phyloP scores from a whole-genome alignment of 2,888 invertebrate genomes.

The Archips xylosteana region DNA sequence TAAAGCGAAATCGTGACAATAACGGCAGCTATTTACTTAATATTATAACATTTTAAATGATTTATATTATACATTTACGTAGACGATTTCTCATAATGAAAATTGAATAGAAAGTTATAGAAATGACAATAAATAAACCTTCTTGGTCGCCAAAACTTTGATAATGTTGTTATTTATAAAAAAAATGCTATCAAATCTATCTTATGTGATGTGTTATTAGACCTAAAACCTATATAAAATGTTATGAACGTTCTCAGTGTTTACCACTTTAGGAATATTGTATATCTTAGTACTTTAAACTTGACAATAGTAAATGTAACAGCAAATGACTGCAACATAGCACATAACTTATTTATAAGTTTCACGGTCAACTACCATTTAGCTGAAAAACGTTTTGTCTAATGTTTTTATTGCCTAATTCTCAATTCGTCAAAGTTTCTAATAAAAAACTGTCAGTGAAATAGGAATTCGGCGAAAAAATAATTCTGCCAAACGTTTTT shows the following conservation, averaged over 20 bases:
- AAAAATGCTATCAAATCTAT: slow-evolving; percentile 28
- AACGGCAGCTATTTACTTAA: slow-evolving; percentile 35
- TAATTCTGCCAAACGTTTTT: neutral
- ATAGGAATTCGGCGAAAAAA: too few relatives aligned
- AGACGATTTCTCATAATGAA: slow-evolving; percentile 3
- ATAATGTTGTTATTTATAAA: slow-evolving; percentile 29
- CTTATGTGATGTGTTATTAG: slow-evolving; percentile 39
- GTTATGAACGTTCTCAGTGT: slow-evolving; percentile 38
- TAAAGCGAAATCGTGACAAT: slow-evolving; percentile 30
- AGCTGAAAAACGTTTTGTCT: neutral
- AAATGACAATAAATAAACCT: slow-evolving; percentile 35
- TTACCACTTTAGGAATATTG: slow-evolving; percentile 24
- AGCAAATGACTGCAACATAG: slow-evolving; percentile 41
- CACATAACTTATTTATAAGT: slow-evolving; percentile 5
- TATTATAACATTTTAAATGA: slow-evolving; percentile 11
- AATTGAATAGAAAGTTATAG: neutral
- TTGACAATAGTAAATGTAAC: slow-evolving; percentile 40
- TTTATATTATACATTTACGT: slow-evolving; percentile 34
- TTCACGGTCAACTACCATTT: neutral
- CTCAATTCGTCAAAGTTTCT: neutral
- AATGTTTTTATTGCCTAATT: slow-evolving; percentile 2
- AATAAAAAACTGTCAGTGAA: neutral
- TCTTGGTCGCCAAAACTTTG: slow-evolving; percentile 36
- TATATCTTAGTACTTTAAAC: slow-evolving; percentile 25
- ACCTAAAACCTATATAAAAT: slow-evolving; percentile 37